phyloP scores from a whole-genome alignment of 2,797 vertebrate genomes.

The Scyliorhinus canicula region DNA sequence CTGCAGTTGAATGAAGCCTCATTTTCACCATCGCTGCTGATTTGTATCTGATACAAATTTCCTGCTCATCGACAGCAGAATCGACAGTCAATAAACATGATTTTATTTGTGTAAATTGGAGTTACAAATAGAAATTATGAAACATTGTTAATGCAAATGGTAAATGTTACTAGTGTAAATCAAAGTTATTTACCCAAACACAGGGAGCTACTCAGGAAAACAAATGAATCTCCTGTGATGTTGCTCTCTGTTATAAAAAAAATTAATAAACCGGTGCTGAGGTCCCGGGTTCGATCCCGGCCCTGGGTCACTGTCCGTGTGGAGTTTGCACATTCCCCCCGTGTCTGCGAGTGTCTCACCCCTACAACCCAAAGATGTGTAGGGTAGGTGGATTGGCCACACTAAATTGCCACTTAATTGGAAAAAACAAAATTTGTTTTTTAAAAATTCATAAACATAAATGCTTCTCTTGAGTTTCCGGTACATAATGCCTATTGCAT shows the following conservation, averaged over 20 bases:
- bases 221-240: background rate
- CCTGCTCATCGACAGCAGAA: background rate
- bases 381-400: too few species aligned
- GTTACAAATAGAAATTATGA: background rate
- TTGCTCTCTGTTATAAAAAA: background rate
- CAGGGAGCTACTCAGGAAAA: background rate
- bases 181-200: background rate
- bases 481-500: background rate
- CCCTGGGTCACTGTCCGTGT: too few species aligned
- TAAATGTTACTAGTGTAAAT: background rate
- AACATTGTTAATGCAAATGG: background rate
- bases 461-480: background rate
- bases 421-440: too few species aligned
- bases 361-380: too few species aligned
- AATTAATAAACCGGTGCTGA: too few species aligned
- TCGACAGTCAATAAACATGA: background rate
- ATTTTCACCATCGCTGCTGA: background rate
- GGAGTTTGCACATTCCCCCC: too few species aligned
- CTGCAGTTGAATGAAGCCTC: background rate
- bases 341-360: too few species aligned
- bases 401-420: too few species aligned
- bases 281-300: too few species aligned
- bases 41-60: background rate
- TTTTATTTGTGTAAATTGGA: background rate
- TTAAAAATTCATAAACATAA: too few species aligned